Base-by-base conservation (phyloP, 2,797 vertebrate species). In the Poliocrania exsul region DNA sequence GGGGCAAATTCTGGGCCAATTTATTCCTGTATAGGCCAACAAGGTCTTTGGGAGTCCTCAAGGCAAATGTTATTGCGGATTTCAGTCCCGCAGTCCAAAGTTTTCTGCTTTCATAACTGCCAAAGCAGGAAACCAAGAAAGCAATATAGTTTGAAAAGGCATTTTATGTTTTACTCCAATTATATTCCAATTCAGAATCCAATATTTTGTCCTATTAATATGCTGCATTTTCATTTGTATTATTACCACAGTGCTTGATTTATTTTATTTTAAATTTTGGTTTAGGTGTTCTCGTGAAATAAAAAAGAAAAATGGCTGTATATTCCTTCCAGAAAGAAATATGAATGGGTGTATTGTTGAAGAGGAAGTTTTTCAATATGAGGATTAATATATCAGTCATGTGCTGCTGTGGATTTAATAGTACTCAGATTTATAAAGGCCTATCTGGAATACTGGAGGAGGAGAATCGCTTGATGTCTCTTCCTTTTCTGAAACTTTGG, bases 221-320 rank as follows among this genome's bases (percentile, higher is more conserved):
- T 90, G 67, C 57, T 96, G 95, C 65, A n/a, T 93, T 97, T 94
- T 95, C 56, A 64, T 93, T 95, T 96, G 67, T 85, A 42, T 93
- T 95, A 86, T 92, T 97, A 93, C 70, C 64, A 28, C 82, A 79
- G 56, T 69, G 56, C 62, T 94, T 96, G 96, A 96, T 97, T 96
- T 96, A 96, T 96, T 92, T 90, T 94, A 92, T 96, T 94, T 94
- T 97, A 95, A 95, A 94, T 88, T 97, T 92, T 91, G 29, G 62
- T 79, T 95, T 69, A 93, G 86, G 72, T 44, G 51, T 95, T 96
- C 92, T 92, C 77, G 77, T 88, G 92, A 97, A 95, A 95, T 96
- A 95, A 95, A 96, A 92, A 70, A 94, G 80, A 83, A 82, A 95
- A 88, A 93, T 85, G 51, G 23, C 37, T 46, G 62, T 65, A 53